Conservation (phyloP, 2,797 vertebrate species). For the Clarias platycephalus region DNA sequence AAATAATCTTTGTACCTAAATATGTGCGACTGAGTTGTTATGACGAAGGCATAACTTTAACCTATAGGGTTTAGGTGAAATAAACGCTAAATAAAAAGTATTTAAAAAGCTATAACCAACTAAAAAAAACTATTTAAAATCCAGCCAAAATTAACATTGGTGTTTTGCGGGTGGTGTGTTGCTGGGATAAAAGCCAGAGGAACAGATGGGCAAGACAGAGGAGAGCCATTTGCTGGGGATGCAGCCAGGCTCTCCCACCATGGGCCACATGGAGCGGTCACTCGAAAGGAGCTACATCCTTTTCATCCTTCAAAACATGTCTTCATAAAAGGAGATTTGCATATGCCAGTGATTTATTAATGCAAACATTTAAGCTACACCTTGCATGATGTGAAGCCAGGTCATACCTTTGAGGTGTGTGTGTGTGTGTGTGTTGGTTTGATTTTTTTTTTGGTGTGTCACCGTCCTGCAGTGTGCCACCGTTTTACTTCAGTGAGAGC, state of each 20-base stretch:
- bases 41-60: neutral
- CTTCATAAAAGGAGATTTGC: conserved; percentile 38
- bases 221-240: conserved; percentile 57
- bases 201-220: conserved; percentile 56
- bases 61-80: neutral
- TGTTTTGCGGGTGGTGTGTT: conserved; percentile 37
- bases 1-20: neutral
- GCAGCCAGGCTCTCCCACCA: conserved; percentile 49
- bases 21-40: neutral
- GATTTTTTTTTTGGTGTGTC: neutral
- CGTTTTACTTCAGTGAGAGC: neutral
- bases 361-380: conserved; percentile 13
- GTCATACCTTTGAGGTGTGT: neutral
- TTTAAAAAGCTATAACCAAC: conserved; percentile 10
- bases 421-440: neutral
- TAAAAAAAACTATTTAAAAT: neutral
- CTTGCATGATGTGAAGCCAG: neutral
- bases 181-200: conserved; percentile 49
- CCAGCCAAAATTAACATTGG: conserved; percentile 22
- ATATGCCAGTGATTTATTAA: conserved; percentile 43
- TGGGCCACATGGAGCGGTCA: conserved; percentile 50
- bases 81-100: neutral
- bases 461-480: neutral
- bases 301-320: conserved; percentile 43
- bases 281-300: conserved; percentile 35